Percentiles rank a stretch among this genome's conserved stretches.
Evolutionary conservation across 1,140 invertebrate species (phyloP).

Genomic region (Drosophila bipectinata): DNA sequence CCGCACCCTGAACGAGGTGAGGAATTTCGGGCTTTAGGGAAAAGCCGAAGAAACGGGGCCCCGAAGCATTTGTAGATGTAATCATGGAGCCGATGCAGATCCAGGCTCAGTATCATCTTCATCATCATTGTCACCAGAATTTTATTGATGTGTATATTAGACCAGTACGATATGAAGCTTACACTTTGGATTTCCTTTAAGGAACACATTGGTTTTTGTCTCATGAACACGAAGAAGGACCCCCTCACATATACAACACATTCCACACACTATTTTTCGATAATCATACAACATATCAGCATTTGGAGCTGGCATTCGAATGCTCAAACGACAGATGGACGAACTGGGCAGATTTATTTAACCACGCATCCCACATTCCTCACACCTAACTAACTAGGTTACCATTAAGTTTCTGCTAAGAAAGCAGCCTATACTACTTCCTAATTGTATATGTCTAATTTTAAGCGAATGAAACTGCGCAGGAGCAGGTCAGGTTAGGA

Average conservation of each 20-base stretch:
- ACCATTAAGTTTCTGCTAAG: conserved; percentile 53
- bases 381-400: conserved; percentile 22
- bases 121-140: conserved; percentile 55
- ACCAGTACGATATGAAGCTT: conserved; percentile 62
- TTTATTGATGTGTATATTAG: conserved; percentile 69
- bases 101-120: conserved; percentile 31
- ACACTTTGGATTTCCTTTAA: conserved; percentile 54
- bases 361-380: background rate
- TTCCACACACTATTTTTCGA: conserved; percentile 67
- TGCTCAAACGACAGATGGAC: conserved; percentile 47
- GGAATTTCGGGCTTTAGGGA: conserved; percentile 57
- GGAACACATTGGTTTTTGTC: conserved; percentile 39
- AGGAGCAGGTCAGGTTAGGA: background rate
- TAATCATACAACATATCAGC: conserved; percentile 82
- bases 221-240: conserved; percentile 4
- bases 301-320: conserved; percentile 71
- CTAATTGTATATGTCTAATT: conserved; percentile 56
- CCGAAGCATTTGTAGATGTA: conserved; percentile 16
- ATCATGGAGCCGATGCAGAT: conserved; percentile 33
- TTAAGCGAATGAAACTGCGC: conserved; percentile 40
- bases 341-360: conserved; percentile 49
- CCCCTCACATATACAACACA: conserved; percentile 23
- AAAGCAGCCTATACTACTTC: conserved; percentile 46
- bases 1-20: too few species aligned
- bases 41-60: conserved; percentile 4